phyloP scores from a whole-genome alignment of 92 coral and sea anemone genomes.

The Siderastrea radians region DNA sequence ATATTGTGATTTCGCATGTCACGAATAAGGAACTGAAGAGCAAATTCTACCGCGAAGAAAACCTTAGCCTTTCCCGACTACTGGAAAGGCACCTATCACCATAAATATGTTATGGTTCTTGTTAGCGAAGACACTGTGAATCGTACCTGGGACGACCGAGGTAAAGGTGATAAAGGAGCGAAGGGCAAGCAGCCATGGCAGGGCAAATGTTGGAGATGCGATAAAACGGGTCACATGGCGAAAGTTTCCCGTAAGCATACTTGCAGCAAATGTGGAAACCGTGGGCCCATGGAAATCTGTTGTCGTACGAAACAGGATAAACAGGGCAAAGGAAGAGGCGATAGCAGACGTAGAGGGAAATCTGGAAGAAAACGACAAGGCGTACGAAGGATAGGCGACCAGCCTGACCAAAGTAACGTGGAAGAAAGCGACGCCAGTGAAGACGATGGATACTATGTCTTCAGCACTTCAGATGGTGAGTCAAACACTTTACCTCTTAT shows the following conservation, averaged over 20 bases:
- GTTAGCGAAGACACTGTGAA: constrained; percentile 36
- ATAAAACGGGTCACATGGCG: constrained; percentile 39
- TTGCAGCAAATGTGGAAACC: constrained; percentile 38
- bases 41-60: too few species aligned
- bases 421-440: constrained; percentile 6
- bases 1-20: too few species aligned
- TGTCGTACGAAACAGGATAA: constrained; percentile 35
- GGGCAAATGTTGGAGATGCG: constrained; percentile 63
- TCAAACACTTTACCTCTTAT: constrained; percentile 15
- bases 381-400: constrained; percentile 15
- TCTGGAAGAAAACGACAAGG: constrained; percentile 12
- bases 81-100: constrained; percentile 42
- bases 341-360: background rate
- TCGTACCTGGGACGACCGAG: constrained; percentile 29
- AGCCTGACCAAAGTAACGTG: constrained; percentile 11
- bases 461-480: constrained; percentile 41
- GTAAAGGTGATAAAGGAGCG: constrained; percentile 10
- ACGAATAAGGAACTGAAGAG: too few species aligned
- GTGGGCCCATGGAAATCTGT: constrained; percentile 34
- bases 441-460: constrained; percentile 2
- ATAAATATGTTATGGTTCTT: constrained; percentile 46
- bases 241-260: constrained; percentile 37
- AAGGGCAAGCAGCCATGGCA: constrained; percentile 20
- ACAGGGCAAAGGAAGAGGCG: constrained; percentile 5
- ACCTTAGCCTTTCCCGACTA: constrained; percentile 25